Evolutionary conservation across 2,113 vertebrate species (phyloP), one percentile per base, ranked within the genome.

Genomic region (Piaya cayana): DNA sequence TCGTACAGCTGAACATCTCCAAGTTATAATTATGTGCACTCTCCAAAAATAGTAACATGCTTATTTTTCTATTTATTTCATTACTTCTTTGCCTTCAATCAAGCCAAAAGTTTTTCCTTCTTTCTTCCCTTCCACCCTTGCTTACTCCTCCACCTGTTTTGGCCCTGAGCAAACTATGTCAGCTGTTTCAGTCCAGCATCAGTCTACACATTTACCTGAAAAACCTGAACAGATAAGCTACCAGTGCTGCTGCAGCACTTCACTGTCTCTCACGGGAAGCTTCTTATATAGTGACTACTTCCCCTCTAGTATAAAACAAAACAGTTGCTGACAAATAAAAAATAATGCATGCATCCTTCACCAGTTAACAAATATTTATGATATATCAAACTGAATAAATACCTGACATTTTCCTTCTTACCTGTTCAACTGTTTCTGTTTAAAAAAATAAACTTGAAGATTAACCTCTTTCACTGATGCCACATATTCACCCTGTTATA

Each of bases 401-500:
- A 34, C 10, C 17, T 15, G 32, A 12, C 1, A 15, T 19, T 45
- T 69, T 69, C 27, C 6, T 37, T 82, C 98, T 98, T 97, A 99
- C 99, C 98, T 98, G 94, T 97, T 98, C 6, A 97, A 79, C 82
- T 98, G 98, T 76, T 98, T 98, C 92, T 94, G 98, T 97, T 98
- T 99, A 93, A 99, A 99, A 97, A 99, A 99, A 95, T 97, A 99
- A 39, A 99, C 98, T 9, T 97, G 95, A 45, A 99, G 98, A 67
- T 95, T 68, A 55, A 98, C 45, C 20, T 93, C 96, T 32, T 97
- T 98, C 14, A 97, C 98, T 42, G 98, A 98, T n/a, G 97, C 99
- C 58, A 99, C 97, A 77, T 98, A 99, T 59, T 98, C 97, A 43
- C 98, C 98, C 99, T 99, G 96, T 82, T 68, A 81, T 1, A 91